Evolutionary conservation across 2,888 invertebrate species (phyloP).

Genomic region (Orthonevra nobilis): DNA sequence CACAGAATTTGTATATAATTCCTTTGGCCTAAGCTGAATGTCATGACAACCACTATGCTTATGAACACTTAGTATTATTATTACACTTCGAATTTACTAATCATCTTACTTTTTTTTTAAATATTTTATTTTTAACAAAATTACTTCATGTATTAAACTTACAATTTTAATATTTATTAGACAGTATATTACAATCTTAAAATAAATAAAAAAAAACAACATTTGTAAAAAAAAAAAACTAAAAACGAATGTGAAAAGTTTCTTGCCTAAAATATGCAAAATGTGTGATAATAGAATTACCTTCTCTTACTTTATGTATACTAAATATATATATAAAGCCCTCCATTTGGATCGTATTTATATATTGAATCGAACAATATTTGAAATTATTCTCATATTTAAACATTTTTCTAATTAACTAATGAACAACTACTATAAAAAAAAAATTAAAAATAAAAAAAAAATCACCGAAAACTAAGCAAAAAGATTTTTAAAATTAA

Average conservation of each 20-base stretch:
- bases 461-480: conserved; percentile 32
- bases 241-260: conserved; percentile 73
- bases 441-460: conserved; percentile 18
- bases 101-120: conserved; percentile 40
- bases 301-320: conserved; percentile 70
- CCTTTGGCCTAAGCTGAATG: conserved; percentile 69
- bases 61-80: conserved; percentile 69
- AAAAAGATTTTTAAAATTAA: too few relatives aligned
- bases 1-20: conserved; percentile 65
- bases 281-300: conserved; percentile 77
- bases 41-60: conserved; percentile 70
- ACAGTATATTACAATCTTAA: conserved; percentile 55
- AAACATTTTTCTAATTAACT: conserved; percentile 59
- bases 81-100: conserved; percentile 70
- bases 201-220: conserved; percentile 42
- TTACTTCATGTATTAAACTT: conserved; percentile 66
- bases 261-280: conserved; percentile 79
- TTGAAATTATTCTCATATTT: conserved; percentile 66
- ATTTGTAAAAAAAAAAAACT: conserved; percentile 43
- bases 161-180: conserved; percentile 65
- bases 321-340: conserved; percentile 67
- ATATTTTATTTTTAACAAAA: conserved; percentile 57
- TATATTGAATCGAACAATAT: conserved; percentile 68
- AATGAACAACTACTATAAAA: conserved; percentile 46
- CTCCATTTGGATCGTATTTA: conserved; percentile 69